Evolutionary conservation across 2,888 invertebrate genomes (phyloP).

Genomic region (Amphipoea oculea): DNA sequence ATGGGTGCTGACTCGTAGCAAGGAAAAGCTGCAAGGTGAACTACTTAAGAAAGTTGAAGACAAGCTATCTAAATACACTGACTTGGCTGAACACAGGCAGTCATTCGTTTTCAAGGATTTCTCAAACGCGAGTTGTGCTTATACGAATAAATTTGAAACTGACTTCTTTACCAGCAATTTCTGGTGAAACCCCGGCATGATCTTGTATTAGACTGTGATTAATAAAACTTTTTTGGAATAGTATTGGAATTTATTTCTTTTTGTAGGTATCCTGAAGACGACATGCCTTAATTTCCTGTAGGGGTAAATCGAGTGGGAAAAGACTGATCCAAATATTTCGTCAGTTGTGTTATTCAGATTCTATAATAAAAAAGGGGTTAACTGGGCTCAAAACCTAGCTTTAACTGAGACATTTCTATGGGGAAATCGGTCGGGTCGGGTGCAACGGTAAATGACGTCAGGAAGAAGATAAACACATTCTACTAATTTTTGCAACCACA

Average conservation of each 20-base stretch:
- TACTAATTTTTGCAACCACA: no score
- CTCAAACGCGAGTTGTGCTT: slow-evolving; percentile 77
- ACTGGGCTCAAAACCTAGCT: no score
- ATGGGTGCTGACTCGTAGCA: slow-evolving; percentile 83
- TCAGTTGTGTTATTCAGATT: no score
- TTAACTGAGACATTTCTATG: no score
- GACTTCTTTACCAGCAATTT: slow-evolving; percentile 85
- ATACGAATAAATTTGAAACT: slow-evolving; percentile 76
- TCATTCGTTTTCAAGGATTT: slow-evolving; percentile 84
- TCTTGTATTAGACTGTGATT: slow-evolving; percentile 49
- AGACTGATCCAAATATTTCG: no score
- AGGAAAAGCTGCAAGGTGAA: slow-evolving; percentile 80
- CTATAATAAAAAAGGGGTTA: no score
- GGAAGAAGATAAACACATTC: no score
- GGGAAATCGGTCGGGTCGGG: no score
- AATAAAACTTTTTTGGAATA: slow-evolving; percentile 25
- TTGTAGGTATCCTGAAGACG: background rate
- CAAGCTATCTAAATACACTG: slow-evolving; percentile 81
- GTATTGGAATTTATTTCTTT: background rate
- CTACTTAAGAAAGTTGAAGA: slow-evolving; percentile 80
- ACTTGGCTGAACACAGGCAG: slow-evolving; percentile 80
- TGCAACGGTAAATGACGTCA: no score
- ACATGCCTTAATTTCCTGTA: no score
- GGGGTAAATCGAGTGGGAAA: no score
- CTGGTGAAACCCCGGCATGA: slow-evolving; percentile 72